Percentiles rank a stretch among this genome's conserved stretches.
These are phyloP conservation scores for Hypomesus transpacificus DNA, from an alignment of 2,113 vertebrate species.

Conservation along the genomic window DNA sequence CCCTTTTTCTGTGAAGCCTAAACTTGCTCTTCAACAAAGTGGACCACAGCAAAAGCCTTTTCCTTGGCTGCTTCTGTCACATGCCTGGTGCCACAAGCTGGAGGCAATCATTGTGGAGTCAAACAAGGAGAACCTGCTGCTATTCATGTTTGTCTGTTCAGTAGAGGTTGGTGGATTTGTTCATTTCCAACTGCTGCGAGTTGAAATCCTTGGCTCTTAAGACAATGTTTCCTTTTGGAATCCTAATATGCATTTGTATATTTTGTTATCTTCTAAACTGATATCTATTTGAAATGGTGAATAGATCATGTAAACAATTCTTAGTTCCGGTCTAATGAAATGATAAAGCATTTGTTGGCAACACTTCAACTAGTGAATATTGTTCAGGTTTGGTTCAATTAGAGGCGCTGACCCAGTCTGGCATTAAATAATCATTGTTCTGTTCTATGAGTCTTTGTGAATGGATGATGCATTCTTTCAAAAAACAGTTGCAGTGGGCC, in stretches of 20 bases:
- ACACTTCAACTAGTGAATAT: not conserved
- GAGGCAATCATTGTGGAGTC: constrained; percentile 75
- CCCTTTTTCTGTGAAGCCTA: constrained; percentile 51
- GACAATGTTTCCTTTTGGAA: too few relatives aligned
- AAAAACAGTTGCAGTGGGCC: constrained; percentile 18
- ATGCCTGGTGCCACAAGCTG: constrained; percentile 78
- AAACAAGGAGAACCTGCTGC: constrained; percentile 86
- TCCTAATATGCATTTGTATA: not conserved
- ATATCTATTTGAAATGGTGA: not conserved
- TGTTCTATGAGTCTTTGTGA: constrained; percentile 69
- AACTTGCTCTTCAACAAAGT: constrained; percentile 25
- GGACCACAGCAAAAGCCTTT: constrained; percentile 31
- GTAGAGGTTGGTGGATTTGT: constrained; percentile 48
- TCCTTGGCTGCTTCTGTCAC: constrained; percentile 47
- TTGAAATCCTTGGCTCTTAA: constrained; percentile 38
- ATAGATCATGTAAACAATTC: constrained; percentile 15
- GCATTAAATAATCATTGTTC: constrained; percentile 93
- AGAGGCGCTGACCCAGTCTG: constrained; percentile 74
- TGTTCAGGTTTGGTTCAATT: constrained; percentile 8
- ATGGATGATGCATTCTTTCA: constrained; percentile 10
- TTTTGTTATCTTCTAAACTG: not conserved
- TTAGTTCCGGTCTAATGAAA: constrained; percentile 13
- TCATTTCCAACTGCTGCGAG: constrained; percentile 15
- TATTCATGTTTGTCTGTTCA: constrained; percentile 78
- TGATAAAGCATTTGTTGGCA: constrained; percentile 3